phyloP scores from a whole-genome alignment of 64 coral and sea anemone genomes.

The Anthopleura sola region DNA sequence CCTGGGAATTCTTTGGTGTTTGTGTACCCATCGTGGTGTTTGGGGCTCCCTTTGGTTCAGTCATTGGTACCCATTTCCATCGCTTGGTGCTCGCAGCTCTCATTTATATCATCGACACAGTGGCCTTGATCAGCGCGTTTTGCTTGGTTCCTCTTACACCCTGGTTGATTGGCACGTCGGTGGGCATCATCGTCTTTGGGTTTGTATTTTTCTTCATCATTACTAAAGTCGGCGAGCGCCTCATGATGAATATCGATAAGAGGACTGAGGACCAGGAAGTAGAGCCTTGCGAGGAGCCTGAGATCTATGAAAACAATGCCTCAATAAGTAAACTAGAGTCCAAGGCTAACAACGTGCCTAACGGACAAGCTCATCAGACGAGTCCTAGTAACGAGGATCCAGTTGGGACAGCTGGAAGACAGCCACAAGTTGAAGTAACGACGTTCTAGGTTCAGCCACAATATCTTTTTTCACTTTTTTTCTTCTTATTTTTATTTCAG shows the following conservation, averaged over 20 bases:
- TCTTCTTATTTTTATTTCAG: too few species aligned
- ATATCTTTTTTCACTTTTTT: too few species aligned
- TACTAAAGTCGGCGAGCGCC: constrained; percentile 36
- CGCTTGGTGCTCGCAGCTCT: constrained; percentile 51
- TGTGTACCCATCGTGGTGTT: constrained; percentile 68
- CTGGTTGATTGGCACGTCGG: constrained; percentile 32
- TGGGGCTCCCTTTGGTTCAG: constrained; percentile 62
- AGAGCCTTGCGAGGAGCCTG: background rate
- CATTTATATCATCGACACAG: constrained; percentile 57
- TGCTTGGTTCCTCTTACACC: constrained; percentile 39
- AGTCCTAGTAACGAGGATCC: background rate
- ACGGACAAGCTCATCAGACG: background rate
- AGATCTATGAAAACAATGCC: background rate
- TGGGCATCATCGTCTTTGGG: constrained; percentile 45
- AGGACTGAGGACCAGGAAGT: background rate
- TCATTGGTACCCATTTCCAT: constrained; percentile 66
- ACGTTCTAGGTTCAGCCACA: background rate
- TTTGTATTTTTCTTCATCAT: constrained; percentile 53
- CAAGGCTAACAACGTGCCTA: background rate
- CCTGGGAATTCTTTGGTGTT: constrained; percentile 48
- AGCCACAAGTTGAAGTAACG: background rate
- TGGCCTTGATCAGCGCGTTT: constrained; percentile 52
- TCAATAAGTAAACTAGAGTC: background rate
- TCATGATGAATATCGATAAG: constrained; percentile 24
- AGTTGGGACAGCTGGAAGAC: background rate